Conservation (phyloP, 2,888 invertebrate genomes). For the Germaria angustata region DNA sequence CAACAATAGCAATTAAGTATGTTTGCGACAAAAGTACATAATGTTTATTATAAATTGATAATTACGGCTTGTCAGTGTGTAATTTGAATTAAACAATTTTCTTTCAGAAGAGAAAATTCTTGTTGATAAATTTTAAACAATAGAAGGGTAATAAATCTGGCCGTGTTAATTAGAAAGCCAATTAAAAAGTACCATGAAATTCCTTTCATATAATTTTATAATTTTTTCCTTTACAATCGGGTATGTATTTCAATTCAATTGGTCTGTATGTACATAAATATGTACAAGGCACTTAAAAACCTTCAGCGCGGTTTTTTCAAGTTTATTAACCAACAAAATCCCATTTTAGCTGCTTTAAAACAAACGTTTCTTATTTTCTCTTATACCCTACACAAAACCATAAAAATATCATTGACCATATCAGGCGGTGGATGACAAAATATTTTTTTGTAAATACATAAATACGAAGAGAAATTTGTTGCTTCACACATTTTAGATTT, state of each 20-base stretch:
- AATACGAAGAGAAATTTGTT: slow-evolving; percentile 27
- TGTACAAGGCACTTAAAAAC: too few relatives aligned
- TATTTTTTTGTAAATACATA: not conserved
- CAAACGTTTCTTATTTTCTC: not conserved
- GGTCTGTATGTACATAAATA: too few relatives aligned
- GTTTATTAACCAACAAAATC: not conserved
- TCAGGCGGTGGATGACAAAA: not conserved
- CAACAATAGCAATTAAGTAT: slow-evolving; percentile 32
- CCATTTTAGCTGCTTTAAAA: not conserved
- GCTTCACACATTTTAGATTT: slow-evolving; percentile 27
- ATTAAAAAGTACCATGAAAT: too few relatives aligned
- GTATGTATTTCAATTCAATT: too few relatives aligned
- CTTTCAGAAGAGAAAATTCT: not conserved
- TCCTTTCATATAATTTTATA: too few relatives aligned
- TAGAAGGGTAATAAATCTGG: not conserved
- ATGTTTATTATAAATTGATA: slow-evolving; percentile 3
- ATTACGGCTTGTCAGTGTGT: not conserved
- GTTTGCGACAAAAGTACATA: slow-evolving; percentile 32
- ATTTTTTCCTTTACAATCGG: too few relatives aligned
- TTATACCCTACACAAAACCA: not conserved
- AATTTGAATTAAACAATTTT: not conserved
- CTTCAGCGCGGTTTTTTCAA: too few relatives aligned
- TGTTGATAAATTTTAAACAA: not conserved
- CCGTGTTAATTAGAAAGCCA: too few relatives aligned
- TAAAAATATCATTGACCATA: not conserved